A percentile compares a stretch with the other conserved stretches of the same genome.
phyloP scores from a whole-genome alignment of 2,113 vertebrate genomes.

The Trematocara marginatum region DNA sequence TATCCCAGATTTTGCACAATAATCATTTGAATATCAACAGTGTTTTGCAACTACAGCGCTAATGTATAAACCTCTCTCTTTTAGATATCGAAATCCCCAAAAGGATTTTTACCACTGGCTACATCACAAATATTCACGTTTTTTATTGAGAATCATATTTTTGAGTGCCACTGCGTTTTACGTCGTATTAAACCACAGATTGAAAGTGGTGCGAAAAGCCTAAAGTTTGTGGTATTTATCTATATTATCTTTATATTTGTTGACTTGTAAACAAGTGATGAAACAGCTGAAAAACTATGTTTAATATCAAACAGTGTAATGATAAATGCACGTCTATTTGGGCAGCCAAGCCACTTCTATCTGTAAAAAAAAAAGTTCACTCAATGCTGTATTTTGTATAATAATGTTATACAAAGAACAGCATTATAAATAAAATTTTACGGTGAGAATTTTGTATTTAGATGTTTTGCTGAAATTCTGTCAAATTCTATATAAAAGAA shows the following conservation, averaged over 20 bases:
- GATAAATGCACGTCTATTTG: background rate
- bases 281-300: background rate
- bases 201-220: background rate
- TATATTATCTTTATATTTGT: background rate
- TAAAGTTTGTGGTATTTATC: background rate
- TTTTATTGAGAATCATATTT: slow-evolving; percentile 45
- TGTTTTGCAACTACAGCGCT: slow-evolving; percentile 99
- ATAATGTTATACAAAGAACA: background rate
- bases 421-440: background rate
- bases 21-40: slow-evolving; percentile 99
- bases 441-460: background rate
- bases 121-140: slow-evolving; percentile 77
- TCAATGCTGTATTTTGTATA: background rate
- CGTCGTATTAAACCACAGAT: background rate
- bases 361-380: background rate
- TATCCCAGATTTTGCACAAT: slow-evolving; percentile 99
- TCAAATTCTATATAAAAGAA: background rate
- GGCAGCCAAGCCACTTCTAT: background rate
- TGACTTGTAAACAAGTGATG: background rate
- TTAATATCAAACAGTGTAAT: background rate
- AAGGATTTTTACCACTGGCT: slow-evolving; percentile 78
- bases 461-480: background rate
- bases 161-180: background rate
- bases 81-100: slow-evolving; percentile 89
- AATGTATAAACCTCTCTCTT: slow-evolving; percentile 99